Percentiles rank a stretch among this genome's conserved stretches.
phyloP scores from a whole-genome alignment of 2,888 invertebrate species.

The Amphipoea lucens region DNA sequence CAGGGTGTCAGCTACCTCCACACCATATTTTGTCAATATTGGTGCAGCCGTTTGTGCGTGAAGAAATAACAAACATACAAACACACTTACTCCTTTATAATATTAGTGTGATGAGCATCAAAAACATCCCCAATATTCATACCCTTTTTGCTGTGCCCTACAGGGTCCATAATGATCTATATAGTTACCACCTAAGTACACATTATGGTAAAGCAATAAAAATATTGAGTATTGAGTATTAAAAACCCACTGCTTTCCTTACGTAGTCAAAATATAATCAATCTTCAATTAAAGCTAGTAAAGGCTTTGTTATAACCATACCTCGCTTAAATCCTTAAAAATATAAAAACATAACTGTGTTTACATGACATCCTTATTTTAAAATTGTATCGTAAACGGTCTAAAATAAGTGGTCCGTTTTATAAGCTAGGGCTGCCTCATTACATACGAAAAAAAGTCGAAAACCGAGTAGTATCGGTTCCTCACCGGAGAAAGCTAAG shows the following conservation, averaged over 20 bases:
- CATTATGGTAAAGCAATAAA: no score
- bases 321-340: slow-evolving; percentile 18
- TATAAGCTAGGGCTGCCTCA: slow-evolving; percentile 26
- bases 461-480: not conserved
- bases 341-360: slow-evolving; percentile 22
- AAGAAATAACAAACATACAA: not conserved
- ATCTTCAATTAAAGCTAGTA: not conserved
- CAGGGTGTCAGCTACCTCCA: no score
- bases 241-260: not conserved
- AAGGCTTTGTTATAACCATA: not conserved
- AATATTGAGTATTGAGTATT: no score
- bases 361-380: slow-evolving; percentile 40
- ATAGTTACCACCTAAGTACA: no score
- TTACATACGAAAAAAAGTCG: not conserved
- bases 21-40: no score
- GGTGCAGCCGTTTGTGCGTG: no score
- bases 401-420: slow-evolving; percentile 9
- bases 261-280: not conserved
- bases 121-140: no score
- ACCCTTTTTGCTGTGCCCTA: no score
- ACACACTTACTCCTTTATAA: no score
- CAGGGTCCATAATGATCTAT: no score
- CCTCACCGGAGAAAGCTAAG: accelerated
- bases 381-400: not conserved
- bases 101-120: not conserved